Evolutionary conservation across 1,140 invertebrate species (phyloP), one percentile per base, ranked within the genome.

Genomic region (Brachionus plicatilis): DNA sequence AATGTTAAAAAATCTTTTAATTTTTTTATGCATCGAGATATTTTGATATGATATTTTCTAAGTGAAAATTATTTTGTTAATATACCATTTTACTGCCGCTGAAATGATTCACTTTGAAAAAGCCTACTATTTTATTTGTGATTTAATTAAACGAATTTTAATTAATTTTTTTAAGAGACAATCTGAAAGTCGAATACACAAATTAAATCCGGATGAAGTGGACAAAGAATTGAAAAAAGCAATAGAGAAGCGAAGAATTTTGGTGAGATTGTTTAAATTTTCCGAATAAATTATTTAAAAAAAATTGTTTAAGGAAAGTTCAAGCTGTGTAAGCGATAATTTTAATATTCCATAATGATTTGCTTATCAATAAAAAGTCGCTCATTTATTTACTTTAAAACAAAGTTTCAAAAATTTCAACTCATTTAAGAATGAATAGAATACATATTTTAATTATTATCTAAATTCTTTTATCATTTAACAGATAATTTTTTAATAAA

Each of bases 151-250:
- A 37, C 33, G 33, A 37, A 37, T 37, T 37, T 7, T 37, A 37
- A 37, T 2, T 37, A 7, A 37, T 37, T 37, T 75, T 43, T 75
- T 37, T 41, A 43, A 76, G 45, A 76, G 24, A 50, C 47, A 29
- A 37, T 29, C 47, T 6, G 45, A 76, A 50, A 29, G 27, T 53
- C 43, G 27, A 50, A 76, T 76, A 29, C 72, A 76, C 72, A 76
- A 76, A 27, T 27, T 76, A 24, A 76, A 76, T 27, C 72, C 72
- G 27, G 72, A 76, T n/a, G 72, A 76, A 27, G 72, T 76, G 7
- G 72, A 76, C 17, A 47, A 50, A 29, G 72, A 76, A 37, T n/a
- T 76, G 20, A 76, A 76, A 50, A 76, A 76, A 50, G 72, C 72
- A 27, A 76, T 76, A 27, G 72, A 76, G 14, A 76, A 76, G n/a